A percentile compares a stretch with the other conserved stretches of the same genome.
phyloP scores from a whole-genome alignment of 2,797 vertebrate genomes.

The Aeoliscus strigatus region DNA sequence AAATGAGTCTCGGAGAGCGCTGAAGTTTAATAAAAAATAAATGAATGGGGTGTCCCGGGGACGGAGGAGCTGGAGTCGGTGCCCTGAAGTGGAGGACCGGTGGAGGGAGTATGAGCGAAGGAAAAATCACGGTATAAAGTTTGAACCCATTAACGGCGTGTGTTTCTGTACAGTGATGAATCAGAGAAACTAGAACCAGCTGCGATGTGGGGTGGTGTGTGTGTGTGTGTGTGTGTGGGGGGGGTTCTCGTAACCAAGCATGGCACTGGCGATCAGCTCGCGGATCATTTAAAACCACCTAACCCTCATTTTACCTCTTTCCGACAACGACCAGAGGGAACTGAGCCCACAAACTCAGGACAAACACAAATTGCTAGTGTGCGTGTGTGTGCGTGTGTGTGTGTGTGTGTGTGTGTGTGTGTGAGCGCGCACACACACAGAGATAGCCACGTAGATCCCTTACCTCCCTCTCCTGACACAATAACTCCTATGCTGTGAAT shows the following conservation, averaged over 20 bases:
- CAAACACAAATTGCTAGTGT: conserved; percentile 42
- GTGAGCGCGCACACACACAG: too few relatives aligned
- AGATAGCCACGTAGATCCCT: conserved; percentile 62
- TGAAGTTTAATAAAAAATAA: conserved; percentile 84
- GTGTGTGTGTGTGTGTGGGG: too few relatives aligned
- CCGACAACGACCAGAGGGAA: conserved; percentile 49
- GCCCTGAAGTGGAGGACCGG: conserved; percentile 48
- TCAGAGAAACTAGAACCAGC: conserved; percentile 72
- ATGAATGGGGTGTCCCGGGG: conserved; percentile 79
- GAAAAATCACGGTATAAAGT: conserved; percentile 53
- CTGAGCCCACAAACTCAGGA: conserved; percentile 48
- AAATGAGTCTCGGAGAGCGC: conserved; percentile 76
- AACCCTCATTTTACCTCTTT: conserved; percentile 50
- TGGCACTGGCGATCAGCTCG: conserved; percentile 42
- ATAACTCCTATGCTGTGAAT: conserved; percentile 74
- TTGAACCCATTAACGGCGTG: conserved; percentile 51
- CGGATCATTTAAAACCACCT: conserved; percentile 58
- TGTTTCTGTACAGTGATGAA: conserved; percentile 62
- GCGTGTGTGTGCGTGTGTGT: conserved; percentile 12
- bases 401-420: conserved; percentile 11
- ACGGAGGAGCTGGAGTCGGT: conserved; percentile 47
- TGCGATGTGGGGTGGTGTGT: too few relatives aligned
- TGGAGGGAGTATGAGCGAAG: conserved; percentile 40
- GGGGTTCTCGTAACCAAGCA: conserved; percentile 35
- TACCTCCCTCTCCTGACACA: conserved; percentile 69